Base-by-base conservation (phyloP, 37 sponge, comb jelly and placozoan species). In the Eunapius fragilis region DNA sequence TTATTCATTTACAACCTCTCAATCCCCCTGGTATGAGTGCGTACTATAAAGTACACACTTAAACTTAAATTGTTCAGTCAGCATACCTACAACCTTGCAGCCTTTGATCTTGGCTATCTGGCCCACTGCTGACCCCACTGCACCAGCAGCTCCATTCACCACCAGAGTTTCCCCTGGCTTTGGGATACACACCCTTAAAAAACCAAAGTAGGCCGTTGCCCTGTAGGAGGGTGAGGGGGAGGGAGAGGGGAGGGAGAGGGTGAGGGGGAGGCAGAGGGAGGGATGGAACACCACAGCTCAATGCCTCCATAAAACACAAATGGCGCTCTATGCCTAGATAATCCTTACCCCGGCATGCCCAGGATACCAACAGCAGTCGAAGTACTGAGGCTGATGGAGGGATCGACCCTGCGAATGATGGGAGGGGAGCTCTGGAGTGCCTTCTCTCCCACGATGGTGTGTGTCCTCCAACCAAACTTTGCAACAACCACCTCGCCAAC, bases 331-430 rank as follows among this genome's bases (percentile, higher is more conserved):
- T 10, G 58, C 58, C 22, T 58, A 1, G 1, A n/a, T n/a, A n/a
- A 17, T 22, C 23, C 89, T 87, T 74, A 96, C 97, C 97, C 97
- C 24, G 97, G 95, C 97, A 96, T 96, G 79, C 97, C 97, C 27
- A 96, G 85, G 0, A 90, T 72, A 48, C 97, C 97, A 11, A 96
- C 31, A 69, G 92, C 85, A 14, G 83, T 86, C 2, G 97, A 94
- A 12, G 38, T 37, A 9, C 45, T 38, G 48, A 37, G 2, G n/a
- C 27, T 32, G 11, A 74, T 22, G 77, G 81, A 28, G 37, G 75
- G 72, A 36, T 83, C 84, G n/a, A 93, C 25, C 79, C 90, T 90
- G 31, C 13, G 45, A 0, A 84, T 2, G 6, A 11, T 4, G 1
- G 17, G 58, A 17, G 58, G 58, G 7, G 58, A 58, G 1, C 1